Evolutionary conservation across 2,888 invertebrate species (phyloP).

Genomic region (Polylopha cassiicola): DNA sequence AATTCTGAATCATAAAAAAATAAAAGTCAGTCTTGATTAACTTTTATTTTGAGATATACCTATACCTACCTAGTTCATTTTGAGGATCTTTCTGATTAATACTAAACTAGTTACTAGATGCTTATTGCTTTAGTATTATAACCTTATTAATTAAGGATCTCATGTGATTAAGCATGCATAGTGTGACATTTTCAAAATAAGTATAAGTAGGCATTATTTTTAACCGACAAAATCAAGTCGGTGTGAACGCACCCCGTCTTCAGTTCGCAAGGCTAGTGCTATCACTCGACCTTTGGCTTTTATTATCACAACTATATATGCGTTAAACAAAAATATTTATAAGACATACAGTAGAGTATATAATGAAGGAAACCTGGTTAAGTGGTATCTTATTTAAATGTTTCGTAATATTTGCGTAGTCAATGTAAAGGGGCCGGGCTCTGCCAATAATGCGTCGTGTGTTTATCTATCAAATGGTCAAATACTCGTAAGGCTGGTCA

Average conservation of each 20-base stretch:
- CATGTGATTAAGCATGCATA: too few species aligned
- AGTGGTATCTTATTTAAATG: constrained; percentile 29
- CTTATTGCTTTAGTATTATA: too few species aligned
- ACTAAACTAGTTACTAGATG: too few species aligned
- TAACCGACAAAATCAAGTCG: constrained; percentile 17
- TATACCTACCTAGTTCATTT: too few species aligned
- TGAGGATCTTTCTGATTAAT: too few species aligned
- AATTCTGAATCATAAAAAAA: too few species aligned
- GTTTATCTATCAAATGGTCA: constrained; percentile 13
- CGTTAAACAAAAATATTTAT: constrained; percentile 59
- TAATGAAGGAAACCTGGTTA: constrained; percentile 30
- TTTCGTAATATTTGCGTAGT: constrained; percentile 39
- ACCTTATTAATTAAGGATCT: too few species aligned
- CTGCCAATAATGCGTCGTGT: constrained; percentile 6
- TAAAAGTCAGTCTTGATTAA: too few species aligned
- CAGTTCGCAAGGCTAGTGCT: constrained; percentile 50
- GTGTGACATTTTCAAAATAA: too few species aligned
- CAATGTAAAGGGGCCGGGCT: constrained; percentile 26
- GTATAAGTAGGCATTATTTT: too few species aligned
- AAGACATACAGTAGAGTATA: constrained; percentile 21
- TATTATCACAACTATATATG: constrained; percentile 37
- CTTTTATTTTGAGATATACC: too few species aligned
- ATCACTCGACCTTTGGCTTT: constrained; percentile 60
- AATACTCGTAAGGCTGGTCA: constrained; percentile 5
- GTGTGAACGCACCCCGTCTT: constrained; percentile 29